Evolutionary conservation across 1,140 invertebrate genomes (phyloP).

Genomic region (Mercenaria mercenaria): DNA sequence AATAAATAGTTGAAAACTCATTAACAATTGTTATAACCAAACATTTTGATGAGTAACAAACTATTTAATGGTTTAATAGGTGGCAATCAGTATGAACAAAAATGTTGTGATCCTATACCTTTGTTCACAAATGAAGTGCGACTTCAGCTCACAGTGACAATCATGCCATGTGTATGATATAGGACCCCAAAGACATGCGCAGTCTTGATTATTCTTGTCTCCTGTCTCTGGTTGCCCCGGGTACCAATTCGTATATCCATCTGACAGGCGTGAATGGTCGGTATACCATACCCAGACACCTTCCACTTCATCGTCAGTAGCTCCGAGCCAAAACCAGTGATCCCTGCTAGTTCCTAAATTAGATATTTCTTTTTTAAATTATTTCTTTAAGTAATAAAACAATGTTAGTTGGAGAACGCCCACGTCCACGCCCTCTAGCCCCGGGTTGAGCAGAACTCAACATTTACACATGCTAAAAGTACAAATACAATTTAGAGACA

Average conservation of each 20-base stretch:
- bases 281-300: constrained; percentile 28
- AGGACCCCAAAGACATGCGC: constrained; percentile 12
- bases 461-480: neutral
- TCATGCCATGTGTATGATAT: neutral
- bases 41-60: no score
- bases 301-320: constrained; percentile 15
- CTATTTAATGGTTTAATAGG: no score
- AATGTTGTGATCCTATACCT: neutral
- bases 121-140: constrained; percentile 7
- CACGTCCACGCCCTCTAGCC: neutral
- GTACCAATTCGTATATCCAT: constrained; percentile 8
- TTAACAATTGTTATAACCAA: no score
- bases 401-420: neutral
- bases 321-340: constrained; percentile 14
- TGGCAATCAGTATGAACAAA: no score
- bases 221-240: neutral
- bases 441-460: neutral
- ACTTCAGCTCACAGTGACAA: constrained; percentile 15
- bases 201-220: neutral
- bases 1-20: no score
- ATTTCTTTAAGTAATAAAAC: neutral
- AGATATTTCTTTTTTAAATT: neutral
- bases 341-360: neutral
- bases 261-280: neutral
- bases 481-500: neutral